phyloP scores from a whole-genome alignment of 1,140 invertebrate species.

The Hyphantria cunea region DNA sequence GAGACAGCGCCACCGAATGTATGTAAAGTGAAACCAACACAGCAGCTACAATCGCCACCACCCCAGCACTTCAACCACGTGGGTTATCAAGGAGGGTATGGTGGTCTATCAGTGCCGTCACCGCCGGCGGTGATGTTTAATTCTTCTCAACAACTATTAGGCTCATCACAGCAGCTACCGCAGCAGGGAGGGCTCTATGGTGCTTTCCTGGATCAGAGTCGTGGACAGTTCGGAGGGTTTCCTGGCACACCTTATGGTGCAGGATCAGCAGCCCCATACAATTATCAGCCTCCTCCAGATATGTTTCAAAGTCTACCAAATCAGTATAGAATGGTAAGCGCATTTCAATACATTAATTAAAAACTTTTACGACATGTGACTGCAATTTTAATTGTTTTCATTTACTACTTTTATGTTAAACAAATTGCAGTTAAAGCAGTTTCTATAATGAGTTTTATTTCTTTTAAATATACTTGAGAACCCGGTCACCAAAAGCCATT shows the following conservation, averaged over 20 bases:
- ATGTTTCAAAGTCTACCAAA: conserved; percentile 90
- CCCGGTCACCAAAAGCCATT: too few relatives aligned
- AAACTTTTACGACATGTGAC: too few relatives aligned
- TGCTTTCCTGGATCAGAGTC: conserved; percentile 76
- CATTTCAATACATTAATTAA: conserved; percentile 6
- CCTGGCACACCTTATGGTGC: conserved; percentile 77
- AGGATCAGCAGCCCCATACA: conserved; percentile 77
- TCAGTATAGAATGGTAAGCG: conserved; percentile 87
- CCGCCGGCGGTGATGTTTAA: conserved; percentile 91
- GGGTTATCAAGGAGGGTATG: conserved; percentile 82
- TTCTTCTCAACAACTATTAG: conserved; percentile 86
- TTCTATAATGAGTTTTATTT: too few relatives aligned
- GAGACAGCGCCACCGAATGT: conserved; percentile 76
- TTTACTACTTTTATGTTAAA: too few relatives aligned
- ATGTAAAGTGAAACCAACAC: conserved; percentile 80
- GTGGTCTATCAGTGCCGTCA: conserved; percentile 90
- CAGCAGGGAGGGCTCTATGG: conserved; percentile 88
- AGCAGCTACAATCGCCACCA: conserved; percentile 83
- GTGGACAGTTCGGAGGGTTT: conserved; percentile 77
- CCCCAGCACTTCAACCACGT: conserved; percentile 81
- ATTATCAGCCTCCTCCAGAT: conserved; percentile 86
- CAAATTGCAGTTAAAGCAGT: too few relatives aligned
- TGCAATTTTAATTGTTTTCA: too few relatives aligned
- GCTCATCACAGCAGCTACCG: conserved; percentile 86
- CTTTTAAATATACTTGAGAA: too few relatives aligned